Percentiles rank a stretch among this genome's conserved stretches.
Conservation (phyloP, 2,888 invertebrate genomes). For the Phengaris alcon region DNA sequence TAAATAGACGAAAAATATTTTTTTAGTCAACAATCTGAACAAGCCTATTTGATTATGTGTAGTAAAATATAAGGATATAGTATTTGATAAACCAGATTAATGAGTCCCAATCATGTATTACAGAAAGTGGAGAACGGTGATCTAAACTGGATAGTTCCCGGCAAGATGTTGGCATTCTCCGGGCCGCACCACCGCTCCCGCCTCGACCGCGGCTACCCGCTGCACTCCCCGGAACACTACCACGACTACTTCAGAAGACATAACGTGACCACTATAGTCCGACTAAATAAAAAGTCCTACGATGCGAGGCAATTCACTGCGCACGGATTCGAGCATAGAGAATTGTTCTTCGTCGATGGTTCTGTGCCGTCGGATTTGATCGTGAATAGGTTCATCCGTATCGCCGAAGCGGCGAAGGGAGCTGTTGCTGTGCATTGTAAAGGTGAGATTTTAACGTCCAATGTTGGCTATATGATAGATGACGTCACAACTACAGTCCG, state of each 20-base stretch:
- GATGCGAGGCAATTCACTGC: conserved; percentile 93
- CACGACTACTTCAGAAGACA: conserved; percentile 94
- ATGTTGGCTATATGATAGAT: too few species aligned
- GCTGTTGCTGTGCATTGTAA: conserved; percentile 99
- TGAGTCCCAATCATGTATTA: conserved; percentile 17
- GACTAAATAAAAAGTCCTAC: conserved; percentile 94
- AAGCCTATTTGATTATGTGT: too few species aligned
- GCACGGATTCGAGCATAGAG: conserved; percentile 95
- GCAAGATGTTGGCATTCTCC: conserved; percentile 98
- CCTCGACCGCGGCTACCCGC: conserved; percentile 91
- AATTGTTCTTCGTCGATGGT: conserved; percentile 98
- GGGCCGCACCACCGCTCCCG: conserved; percentile 96
- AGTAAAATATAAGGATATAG: too few species aligned
- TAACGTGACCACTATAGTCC: conserved; percentile 90
- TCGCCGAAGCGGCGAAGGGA: conserved; percentile 92
- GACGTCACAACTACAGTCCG: too few species aligned
- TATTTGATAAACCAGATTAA: too few species aligned
- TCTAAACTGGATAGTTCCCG: conserved; percentile 98
- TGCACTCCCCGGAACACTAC: conserved; percentile 96
- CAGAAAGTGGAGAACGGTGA: conserved; percentile 98
- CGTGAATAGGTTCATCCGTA: conserved; percentile 90
- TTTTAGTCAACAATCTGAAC: too few species aligned
- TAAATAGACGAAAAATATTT: too few species aligned
- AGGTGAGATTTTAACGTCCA: conserved; percentile 76
- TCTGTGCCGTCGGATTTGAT: conserved; percentile 95